Conservation (phyloP, 2,797 vertebrate species). For the Tachyglossus aculeatus region DNA sequence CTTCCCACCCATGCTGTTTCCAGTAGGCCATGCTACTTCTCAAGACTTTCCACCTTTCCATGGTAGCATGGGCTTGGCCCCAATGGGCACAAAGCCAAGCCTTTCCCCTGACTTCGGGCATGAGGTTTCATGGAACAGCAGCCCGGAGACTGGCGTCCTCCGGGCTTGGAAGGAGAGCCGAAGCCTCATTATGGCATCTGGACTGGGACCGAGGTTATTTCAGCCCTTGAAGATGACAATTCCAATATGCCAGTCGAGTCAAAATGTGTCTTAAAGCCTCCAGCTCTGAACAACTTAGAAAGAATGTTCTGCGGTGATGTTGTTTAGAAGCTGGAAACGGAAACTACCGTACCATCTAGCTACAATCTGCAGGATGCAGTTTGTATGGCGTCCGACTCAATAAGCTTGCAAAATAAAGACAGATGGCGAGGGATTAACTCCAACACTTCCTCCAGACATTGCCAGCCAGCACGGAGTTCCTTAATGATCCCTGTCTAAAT, state of each 20-base stretch:
- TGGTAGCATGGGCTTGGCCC: too few relatives aligned
- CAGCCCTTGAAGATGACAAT: constrained; percentile 38
- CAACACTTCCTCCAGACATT: constrained; percentile 43
- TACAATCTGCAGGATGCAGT: constrained; percentile 50
- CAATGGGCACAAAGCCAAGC: neutral
- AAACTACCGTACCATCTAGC: constrained; percentile 40
- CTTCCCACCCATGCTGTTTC: too few relatives aligned
- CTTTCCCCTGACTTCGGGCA: neutral
- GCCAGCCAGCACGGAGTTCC: constrained; percentile 38
- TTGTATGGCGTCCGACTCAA: constrained; percentile 57
- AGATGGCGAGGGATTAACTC: constrained; percentile 61
- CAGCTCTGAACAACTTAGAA: neutral
- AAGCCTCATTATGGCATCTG: constrained; percentile 32
- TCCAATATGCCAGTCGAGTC: constrained; percentile 20
- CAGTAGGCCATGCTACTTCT: too few relatives aligned
- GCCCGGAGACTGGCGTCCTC: neutral
- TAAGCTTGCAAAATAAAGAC: constrained; percentile 66
- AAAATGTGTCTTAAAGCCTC: constrained; percentile 2
- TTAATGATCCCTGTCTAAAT: constrained; percentile 3
- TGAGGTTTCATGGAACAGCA: constrained; percentile 8
- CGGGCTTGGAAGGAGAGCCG: constrained; percentile 25
- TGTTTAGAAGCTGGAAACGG: constrained; percentile 29
- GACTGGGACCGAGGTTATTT: constrained; percentile 19
- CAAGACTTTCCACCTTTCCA: too few relatives aligned
- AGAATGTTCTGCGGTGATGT: neutral